Evolutionary conservation across 2,113 vertebrate genomes (phyloP).

Genomic region (Morone chrysops): DNA sequence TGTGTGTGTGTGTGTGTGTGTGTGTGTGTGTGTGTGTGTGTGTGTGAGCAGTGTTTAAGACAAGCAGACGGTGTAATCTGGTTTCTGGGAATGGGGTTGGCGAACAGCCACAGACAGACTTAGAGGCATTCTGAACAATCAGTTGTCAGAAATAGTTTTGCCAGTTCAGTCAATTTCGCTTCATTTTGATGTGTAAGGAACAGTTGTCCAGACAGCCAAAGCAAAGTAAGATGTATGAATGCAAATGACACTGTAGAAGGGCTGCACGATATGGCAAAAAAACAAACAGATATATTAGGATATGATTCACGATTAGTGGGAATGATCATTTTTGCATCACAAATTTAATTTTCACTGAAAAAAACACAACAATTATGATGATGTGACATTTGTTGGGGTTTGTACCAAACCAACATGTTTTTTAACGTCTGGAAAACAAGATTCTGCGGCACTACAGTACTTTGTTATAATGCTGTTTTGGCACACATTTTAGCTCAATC

Average conservation of each 20-base stretch:
- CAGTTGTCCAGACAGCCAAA: background rate
- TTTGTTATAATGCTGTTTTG: too few relatives aligned
- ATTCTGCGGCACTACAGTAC: too few relatives aligned
- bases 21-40: slow-evolving; percentile 1
- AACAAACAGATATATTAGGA: too few relatives aligned
- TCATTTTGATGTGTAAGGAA: background rate
- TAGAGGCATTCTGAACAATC: slow-evolving; percentile 54
- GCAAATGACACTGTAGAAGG: background rate
- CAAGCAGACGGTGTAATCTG: slow-evolving; percentile 64
- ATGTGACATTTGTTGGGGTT: too few relatives aligned
- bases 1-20: slow-evolving; percentile 5
- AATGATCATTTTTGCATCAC: too few relatives aligned
- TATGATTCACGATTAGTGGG: too few relatives aligned
- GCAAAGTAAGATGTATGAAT: background rate
- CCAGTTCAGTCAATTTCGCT: background rate
- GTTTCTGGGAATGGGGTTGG: slow-evolving; percentile 72
- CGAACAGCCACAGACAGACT: slow-evolving; percentile 54
- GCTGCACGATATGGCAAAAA: too few relatives aligned
- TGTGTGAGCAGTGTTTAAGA: slow-evolving; percentile 51
- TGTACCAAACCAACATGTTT: too few relatives aligned
- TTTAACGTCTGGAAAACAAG: too few relatives aligned
- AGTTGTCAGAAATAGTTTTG: slow-evolving; percentile 41
- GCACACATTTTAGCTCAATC: too few relatives aligned
- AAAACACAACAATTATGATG: too few relatives aligned
- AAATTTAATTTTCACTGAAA: too few relatives aligned